A percentile compares a stretch with the other conserved stretches of the same genome.
Conservation (phyloP, 2,113 vertebrate genomes). For the Sphyrna mokarran region DNA sequence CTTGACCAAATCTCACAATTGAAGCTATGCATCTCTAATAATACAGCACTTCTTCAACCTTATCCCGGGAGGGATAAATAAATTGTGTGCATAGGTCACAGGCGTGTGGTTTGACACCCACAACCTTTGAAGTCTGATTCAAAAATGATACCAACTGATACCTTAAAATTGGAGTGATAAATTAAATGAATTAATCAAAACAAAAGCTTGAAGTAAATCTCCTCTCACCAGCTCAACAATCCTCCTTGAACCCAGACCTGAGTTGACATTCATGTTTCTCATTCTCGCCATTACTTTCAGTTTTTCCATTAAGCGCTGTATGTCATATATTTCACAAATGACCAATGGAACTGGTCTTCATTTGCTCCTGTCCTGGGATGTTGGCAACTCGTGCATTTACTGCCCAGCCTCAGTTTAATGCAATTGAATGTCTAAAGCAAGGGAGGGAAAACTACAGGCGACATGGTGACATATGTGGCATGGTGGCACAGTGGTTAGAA, state of each 20-base stretch:
- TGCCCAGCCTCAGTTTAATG: too few species aligned
- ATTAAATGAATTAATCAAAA: neutral
- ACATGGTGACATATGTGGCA: too few species aligned
- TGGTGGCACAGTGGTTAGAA: too few species aligned
- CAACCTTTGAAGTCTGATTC: neutral
- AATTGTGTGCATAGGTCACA: neutral
- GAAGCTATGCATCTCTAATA: too few species aligned
- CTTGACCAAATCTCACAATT: too few species aligned
- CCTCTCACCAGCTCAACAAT: neutral
- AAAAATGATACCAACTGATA: neutral
- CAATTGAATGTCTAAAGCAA: too few species aligned
- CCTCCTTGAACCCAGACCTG: neutral
- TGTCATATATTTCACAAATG: too few species aligned
- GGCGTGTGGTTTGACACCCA: neutral
- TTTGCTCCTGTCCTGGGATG: too few species aligned
- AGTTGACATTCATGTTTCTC: neutral
- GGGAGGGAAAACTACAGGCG: too few species aligned
- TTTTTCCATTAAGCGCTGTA: too few species aligned
- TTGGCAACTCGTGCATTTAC: too few species aligned
- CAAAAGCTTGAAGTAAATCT: neutral
- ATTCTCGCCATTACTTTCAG: neutral
- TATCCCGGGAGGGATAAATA: neutral
- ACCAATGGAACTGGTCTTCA: too few species aligned
- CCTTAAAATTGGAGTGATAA: neutral
- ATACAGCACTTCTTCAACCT: neutral